Percentiles rank a stretch among this genome's conserved stretches.
These are phyloP conservation scores for Callionymus lyra DNA, from an alignment of 2,113 vertebrate species.

Conservation along the genomic window DNA sequence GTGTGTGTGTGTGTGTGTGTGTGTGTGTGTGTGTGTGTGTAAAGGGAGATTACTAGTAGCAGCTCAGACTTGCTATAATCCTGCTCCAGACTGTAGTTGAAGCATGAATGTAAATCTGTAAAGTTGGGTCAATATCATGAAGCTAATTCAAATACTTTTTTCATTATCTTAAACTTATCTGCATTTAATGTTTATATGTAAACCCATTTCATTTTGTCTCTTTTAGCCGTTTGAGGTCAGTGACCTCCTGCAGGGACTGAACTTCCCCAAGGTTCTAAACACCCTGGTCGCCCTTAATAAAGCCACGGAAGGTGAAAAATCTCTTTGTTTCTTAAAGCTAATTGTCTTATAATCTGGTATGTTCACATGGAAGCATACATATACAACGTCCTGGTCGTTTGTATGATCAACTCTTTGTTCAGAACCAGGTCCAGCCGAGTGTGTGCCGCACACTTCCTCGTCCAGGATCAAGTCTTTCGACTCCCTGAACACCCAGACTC, in stretches of 20 bases:
- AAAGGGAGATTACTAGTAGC: conserved; percentile 33
- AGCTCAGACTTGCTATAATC: conserved; percentile 56
- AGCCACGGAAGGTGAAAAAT: conserved; percentile 82
- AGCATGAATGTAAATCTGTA: conserved; percentile 9
- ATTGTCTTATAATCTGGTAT: neutral
- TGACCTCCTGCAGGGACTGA: conserved; percentile 90
- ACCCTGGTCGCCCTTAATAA: conserved; percentile 90
- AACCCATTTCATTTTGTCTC: neutral
- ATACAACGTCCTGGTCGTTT: no score
- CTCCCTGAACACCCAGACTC: conserved; percentile 81
- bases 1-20: conserved; percentile 21
- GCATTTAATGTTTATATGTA: no score
- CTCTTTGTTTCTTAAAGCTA: neutral
- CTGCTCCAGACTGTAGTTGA: conserved; percentile 40
- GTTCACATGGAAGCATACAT: no score
- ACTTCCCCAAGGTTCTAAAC: conserved; percentile 90
- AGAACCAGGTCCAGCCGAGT: conserved; percentile 76
- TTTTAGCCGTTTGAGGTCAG: conserved; percentile 84
- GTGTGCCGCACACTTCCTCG: conserved; percentile 71
- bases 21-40: conserved; percentile 23
- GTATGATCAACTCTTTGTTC: conserved; percentile 2
- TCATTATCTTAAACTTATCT: no score
- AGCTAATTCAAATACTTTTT: no score
- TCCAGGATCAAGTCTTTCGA: conserved; percentile 92
- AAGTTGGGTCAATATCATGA: no score